Evolutionary conservation across 2,888 invertebrate genomes (phyloP).

Genomic region (Sceliomorpha sp.): DNA sequence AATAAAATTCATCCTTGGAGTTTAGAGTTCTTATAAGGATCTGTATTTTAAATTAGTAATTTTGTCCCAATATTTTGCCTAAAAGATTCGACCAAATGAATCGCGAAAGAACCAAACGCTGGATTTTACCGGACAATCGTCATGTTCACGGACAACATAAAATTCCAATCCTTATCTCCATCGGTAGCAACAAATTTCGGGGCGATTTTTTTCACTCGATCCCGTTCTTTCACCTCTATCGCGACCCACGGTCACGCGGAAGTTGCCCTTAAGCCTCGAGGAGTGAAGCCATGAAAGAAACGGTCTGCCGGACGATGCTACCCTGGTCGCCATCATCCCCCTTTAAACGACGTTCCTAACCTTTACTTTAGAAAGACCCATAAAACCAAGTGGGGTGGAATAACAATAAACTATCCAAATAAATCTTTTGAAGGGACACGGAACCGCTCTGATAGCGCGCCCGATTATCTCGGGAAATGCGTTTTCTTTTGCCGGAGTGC

Average conservation of each 20-base stretch:
- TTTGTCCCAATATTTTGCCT: too few species aligned
- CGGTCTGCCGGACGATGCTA: slow-evolving; percentile 56
- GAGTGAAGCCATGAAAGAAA: slow-evolving; percentile 61
- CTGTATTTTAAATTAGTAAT: too few species aligned
- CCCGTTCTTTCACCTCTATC: slow-evolving; percentile 55
- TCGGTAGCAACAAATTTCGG: slow-evolving; percentile 46
- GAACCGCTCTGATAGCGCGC: slow-evolving; percentile 67
- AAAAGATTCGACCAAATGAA: too few species aligned
- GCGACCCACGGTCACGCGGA: slow-evolving; percentile 46
- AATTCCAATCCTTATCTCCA: slow-evolving; percentile 39
- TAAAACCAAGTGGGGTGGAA: slow-evolving; percentile 76
- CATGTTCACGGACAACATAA: too few species aligned
- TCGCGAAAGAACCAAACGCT: too few species aligned
- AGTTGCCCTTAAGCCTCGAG: slow-evolving; percentile 62
- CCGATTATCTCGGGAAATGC: slow-evolving; percentile 75
- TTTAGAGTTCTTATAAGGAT: too few species aligned
- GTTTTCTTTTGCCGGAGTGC: slow-evolving; percentile 65
- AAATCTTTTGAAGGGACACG: slow-evolving; percentile 71
- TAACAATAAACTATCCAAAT: slow-evolving; percentile 77
- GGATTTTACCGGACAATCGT: too few species aligned
- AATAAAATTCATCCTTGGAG: too few species aligned
- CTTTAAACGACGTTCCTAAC: slow-evolving; percentile 42
- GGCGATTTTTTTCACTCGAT: slow-evolving; percentile 36
- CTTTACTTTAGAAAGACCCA: slow-evolving; percentile 65
- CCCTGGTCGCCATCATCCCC: slow-evolving; percentile 25